Percentiles rank a stretch among this genome's conserved stretches.
Conservation (phyloP, 1,140 invertebrate genomes). For the Babylonia areolata region DNA sequence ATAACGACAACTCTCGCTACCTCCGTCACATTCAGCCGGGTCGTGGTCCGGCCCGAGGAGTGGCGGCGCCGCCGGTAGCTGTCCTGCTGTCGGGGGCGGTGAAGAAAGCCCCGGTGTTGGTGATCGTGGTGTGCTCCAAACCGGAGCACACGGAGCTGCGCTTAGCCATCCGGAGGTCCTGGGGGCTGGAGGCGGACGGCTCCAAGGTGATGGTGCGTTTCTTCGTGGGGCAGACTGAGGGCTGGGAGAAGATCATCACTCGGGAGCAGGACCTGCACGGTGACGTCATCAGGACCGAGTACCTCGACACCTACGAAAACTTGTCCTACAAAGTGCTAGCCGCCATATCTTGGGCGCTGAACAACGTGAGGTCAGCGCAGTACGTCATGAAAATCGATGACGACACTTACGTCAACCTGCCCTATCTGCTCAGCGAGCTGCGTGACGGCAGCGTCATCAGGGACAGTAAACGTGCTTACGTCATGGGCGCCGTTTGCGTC, state of each 20-base stretch:
- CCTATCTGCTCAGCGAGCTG: constrained; percentile 56
- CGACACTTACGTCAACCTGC: constrained; percentile 78
- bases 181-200: constrained; percentile 38
- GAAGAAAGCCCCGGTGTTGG: background rate
- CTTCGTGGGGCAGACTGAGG: constrained; percentile 40
- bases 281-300: constrained; percentile 89
- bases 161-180: constrained; percentile 50
- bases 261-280: constrained; percentile 80
- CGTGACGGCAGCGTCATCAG: constrained; percentile 35
- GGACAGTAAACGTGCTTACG: constrained; percentile 27
- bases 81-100: background rate
- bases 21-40: background rate
- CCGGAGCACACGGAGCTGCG: constrained; percentile 37
- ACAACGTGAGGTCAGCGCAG: constrained; percentile 80
- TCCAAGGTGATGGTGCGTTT: constrained; percentile 23
- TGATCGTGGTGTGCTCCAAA: constrained; percentile 36
- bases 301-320: constrained; percentile 87
- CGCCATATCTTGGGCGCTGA: constrained; percentile 86
- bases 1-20: background rate
- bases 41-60: background rate
- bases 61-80: too few species aligned
- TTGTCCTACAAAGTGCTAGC: constrained; percentile 91
- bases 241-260: constrained; percentile 73
- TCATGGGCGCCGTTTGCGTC: constrained; percentile 50
- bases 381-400: constrained; percentile 79